Base-by-base conservation (phyloP, 2,797 vertebrate genomes). In the Harpagifer antarcticus region DNA sequence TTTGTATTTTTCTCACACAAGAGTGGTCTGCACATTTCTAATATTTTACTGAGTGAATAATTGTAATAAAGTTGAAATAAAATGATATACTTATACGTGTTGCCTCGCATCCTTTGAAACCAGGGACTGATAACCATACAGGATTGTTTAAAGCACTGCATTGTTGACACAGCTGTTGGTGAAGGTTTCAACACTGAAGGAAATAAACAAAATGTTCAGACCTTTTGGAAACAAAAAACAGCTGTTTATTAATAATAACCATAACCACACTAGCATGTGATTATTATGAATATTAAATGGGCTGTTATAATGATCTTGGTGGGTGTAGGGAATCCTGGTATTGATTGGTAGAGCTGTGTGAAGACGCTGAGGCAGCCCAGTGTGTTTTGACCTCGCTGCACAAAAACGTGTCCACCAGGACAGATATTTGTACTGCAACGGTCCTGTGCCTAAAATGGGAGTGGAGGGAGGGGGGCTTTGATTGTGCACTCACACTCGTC, bases 401-500 rank as follows among this genome's bases (percentile, higher is more conserved):
- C 68, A 23, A 45, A 62, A 65, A 58, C 33, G 23, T 42, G 20
- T 71, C 48, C 72, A 56, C 45, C 7, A 9, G 3, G 50, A 55
- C 73, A 68, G 50, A 61, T 62, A 65, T 83, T 89, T 86, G 81
- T 78, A 78, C 81, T 74, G 82, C 85, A 81, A 82, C 70, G 62
- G 73, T 79, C 56, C 78, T 67, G 62, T 82, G 79, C 86, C 79
- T 89, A 79, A 89, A 91, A 85, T 92, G 90, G 89, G 76, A 83
- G 71, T 54, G 52, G 54, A 48, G 56, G 74, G 80, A 65, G 82
- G 83, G 74, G 86, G 79, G 83, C 82, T 86, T 88, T 65, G 91
- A 88, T 91, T 84, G 74, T 91, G 84, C 75, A 71, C 90, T 94
- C 88, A 84, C 83, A 88, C 88, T 92, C 82, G 89, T 92, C 92